A percentile compares a stretch with the other conserved stretches of the same genome.
Conservation (phyloP, 2,797 vertebrate species). For the Clarias platycephalus region DNA sequence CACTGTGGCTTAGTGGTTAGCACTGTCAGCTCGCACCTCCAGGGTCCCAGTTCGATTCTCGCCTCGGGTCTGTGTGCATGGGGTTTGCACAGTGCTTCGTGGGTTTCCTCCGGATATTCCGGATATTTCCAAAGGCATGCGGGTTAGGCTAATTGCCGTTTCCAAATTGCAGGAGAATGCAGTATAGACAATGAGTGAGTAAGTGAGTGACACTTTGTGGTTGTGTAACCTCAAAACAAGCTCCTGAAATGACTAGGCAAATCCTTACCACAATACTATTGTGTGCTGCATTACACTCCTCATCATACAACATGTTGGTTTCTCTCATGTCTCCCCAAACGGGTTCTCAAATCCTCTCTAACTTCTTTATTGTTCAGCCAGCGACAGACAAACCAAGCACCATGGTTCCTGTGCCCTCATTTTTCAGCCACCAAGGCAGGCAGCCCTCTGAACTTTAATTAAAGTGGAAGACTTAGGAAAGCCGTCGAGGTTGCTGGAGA, state of each 20-base stretch:
- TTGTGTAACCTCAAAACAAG: not conserved
- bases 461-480: conserved; percentile 36
- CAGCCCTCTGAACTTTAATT: conserved; percentile 46
- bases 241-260: not conserved
- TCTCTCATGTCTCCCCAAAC: not conserved
- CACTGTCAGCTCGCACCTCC: no score
- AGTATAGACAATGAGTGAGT: no score
- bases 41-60: no score
- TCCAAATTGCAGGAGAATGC: no score
- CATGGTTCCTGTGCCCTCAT: not conserved
- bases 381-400: not conserved
- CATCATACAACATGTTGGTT: not conserved
- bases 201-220: not conserved
- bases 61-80: no score
- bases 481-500: conserved; percentile 5
- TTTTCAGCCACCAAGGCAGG: conserved; percentile 16
- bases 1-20: no score
- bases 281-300: not conserved
- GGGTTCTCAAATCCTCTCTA: not conserved
- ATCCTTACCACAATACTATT: not conserved
- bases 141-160: no score
- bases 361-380: not conserved
- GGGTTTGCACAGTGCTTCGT: no score
- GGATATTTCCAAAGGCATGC: no score
- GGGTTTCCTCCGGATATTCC: no score